A percentile compares a stretch with the other conserved stretches of the same genome.
These are phyloP conservation scores for Xiphias gladius DNA, from an alignment of 2,113 vertebrate species.

Conservation along the genomic window DNA sequence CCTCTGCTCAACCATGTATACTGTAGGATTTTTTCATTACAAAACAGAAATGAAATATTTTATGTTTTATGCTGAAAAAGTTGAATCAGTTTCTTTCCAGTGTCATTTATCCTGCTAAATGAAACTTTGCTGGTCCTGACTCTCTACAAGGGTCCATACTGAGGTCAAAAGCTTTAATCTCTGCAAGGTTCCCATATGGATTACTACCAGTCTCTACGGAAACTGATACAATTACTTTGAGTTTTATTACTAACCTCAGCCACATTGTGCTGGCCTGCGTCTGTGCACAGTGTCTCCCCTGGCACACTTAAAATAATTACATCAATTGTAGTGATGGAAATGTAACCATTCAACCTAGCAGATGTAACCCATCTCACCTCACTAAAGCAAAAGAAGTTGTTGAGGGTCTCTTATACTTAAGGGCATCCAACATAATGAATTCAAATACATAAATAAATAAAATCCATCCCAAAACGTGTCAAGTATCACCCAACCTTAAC, in stretches of 20 bases:
- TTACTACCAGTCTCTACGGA: slow-evolving; percentile 60
- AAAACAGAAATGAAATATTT: not conserved
- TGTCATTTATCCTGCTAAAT: slow-evolving; percentile 44
- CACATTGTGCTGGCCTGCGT: slow-evolving; percentile 54
- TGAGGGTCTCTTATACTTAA: not conserved
- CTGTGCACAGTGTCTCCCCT: slow-evolving; percentile 55
- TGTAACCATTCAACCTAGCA: slow-evolving; percentile 31
- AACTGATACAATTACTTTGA: slow-evolving; percentile 67
- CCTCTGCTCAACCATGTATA: not conserved
- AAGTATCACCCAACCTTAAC: not conserved
- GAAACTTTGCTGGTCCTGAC: slow-evolving; percentile 31
- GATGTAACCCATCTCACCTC: slow-evolving; percentile 15
- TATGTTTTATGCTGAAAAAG: not conserved
- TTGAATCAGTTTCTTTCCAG: slow-evolving; percentile 21
- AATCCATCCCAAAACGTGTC: not conserved
- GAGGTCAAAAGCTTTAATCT: slow-evolving; percentile 71
- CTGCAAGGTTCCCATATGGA: slow-evolving; percentile 58
- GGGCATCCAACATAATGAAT: not conserved
- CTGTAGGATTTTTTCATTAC: not conserved
- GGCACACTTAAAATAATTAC: slow-evolving; percentile 69
- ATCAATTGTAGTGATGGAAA: slow-evolving; percentile 45
- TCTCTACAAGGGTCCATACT: slow-evolving; percentile 30
- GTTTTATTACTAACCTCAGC: slow-evolving; percentile 66
- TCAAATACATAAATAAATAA: not conserved
- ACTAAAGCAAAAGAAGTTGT: slow-evolving; percentile 12